Conservation (phyloP, 1,140 invertebrate genomes). For the Phortica variegata region DNA sequence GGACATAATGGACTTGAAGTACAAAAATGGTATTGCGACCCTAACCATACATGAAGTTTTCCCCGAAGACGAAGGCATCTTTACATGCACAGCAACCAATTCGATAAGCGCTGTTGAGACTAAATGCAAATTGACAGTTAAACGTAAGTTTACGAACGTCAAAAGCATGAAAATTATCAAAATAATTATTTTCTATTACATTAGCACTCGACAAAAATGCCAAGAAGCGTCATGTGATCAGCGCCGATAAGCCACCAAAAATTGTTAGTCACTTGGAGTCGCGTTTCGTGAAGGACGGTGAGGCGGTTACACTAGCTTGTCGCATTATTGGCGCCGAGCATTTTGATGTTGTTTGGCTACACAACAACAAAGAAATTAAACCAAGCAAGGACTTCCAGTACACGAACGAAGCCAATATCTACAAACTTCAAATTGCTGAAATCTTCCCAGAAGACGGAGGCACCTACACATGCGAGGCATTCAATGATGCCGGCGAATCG, state of each 20-base stretch:
- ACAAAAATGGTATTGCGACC: conserved; percentile 82
- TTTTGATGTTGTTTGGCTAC: conserved; percentile 92
- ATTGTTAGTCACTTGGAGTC: conserved; percentile 83
- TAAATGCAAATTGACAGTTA: conserved; percentile 78
- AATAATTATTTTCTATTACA: conserved; percentile 15
- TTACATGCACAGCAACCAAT: conserved; percentile 86
- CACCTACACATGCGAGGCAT: conserved; percentile 94
- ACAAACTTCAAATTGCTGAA: conserved; percentile 88
- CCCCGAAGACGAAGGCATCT: conserved; percentile 90
- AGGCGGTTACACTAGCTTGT: conserved; percentile 80
- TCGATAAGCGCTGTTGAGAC: conserved; percentile 81
- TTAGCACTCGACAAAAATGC: conserved; percentile 66
- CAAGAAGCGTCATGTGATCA: conserved; percentile 58
- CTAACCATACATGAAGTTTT: conserved; percentile 88
- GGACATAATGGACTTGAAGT: conserved; percentile 87
- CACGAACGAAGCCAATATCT: conserved; percentile 84
- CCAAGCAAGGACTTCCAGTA: conserved; percentile 96
- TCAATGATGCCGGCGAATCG: conserved; percentile 91
- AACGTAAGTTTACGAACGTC: conserved; percentile 71
- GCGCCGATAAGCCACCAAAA: conserved; percentile 71
- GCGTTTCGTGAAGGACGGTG: conserved; percentile 80
- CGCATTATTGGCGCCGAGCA: conserved; percentile 83
- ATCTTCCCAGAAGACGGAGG: conserved; percentile 89
- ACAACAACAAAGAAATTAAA: conserved; percentile 96
- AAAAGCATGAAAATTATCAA: neutral